Base-by-base conservation (phyloP, 2,797 vertebrate genomes). In the Atherinosoma microstoma region DNA sequence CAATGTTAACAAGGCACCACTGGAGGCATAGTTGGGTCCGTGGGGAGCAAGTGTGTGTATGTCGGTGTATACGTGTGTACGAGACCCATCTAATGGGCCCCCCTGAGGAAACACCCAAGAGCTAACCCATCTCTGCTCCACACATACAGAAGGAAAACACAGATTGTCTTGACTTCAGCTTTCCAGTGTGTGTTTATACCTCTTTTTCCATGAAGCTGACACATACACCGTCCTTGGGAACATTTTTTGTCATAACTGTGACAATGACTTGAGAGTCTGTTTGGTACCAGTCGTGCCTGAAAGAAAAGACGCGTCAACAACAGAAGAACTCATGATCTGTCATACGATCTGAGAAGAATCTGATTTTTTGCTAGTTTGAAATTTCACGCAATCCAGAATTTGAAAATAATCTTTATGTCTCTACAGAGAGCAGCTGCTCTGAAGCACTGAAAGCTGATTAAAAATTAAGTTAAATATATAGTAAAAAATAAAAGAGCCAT, bases 231-330 rank as follows among this genome's bases (percentile, higher is more conserved):
- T 98, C 96, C 89, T 96, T 96, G 83, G 95, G 94, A 0, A 94
- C 92, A 29, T 97, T 97, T 92, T 97, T 98, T 72, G 95, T 93
- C 97, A 98, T 98, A 81, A 98, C 88, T 30, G 96, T 97, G 87
- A 99, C 91, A 29, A 97, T 97, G 82, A 99, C 95, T 84, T 99
- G 96, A 81, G 97, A 97, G 84, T 99, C 97, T 84, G 97, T 99
- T 95, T 99, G 98, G 94, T 99, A 99, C 97, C 98, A 99, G 90
- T 99, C 98, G 42, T 96, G 93, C 83, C 97, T 98, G 85, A 20
- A 71, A 73, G 38, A 78, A 18, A 69, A 11, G 18, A 59, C 16
- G 67, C 24, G 1, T 9, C 2, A 13, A 18, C 27, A 40, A 35
- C 2, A 12, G 9, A 49, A 20, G 9, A n/a, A 22, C 8, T 1